Base-by-base conservation (phyloP, 2,888 invertebrate genomes). In the Drosophila meridionalis region DNA sequence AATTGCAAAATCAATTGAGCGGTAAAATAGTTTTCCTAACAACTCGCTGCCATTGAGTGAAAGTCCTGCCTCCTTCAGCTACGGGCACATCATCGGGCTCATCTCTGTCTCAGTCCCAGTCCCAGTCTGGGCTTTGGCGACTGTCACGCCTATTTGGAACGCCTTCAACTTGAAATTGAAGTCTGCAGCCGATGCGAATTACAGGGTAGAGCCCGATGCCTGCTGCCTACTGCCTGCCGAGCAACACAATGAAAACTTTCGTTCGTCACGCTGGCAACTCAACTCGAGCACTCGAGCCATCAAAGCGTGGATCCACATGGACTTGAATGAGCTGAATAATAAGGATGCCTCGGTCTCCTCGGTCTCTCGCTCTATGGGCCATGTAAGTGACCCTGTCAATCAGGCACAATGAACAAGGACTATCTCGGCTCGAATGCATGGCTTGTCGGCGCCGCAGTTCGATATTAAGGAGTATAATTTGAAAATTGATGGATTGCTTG, bases 1-100 rank as follows among this genome's bases (percentile, higher is more conserved):
- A 91, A 91, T 91, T 89, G 83, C 83, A 86, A 91, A 91, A 88
- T 91, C 91, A 91, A 91, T 91, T 91, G 91, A 90, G 90, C 88
- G 87, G 87, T 89, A 90, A 91, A 91, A 87, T 91, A 90, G 90
- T 85, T 87, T 80, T 83, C 76, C 73, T 53, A 73, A 71, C 71
- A 73, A 71, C 74, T 71, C 60, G 52, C 71, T 45, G 38, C 45
- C 45, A 40, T 69, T 43, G 70, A 60, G 66, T 52, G 26, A 70
- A 59, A 69, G 72, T 53, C 70, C 26, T 30, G 36, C 0, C 55
- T 30, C 36, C 30, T 0, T 9, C 32, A 50, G 32, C 50, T n/a
- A 32, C 32, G 14, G 12, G 32, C 14, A 26, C 34, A 43, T 34
- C 58, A 47, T 40, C 40, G 34, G 59, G 26, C 38, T 12, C 40